A percentile compares a stretch with the other conserved stretches of the same genome.
Conservation (phyloP, 2,113 vertebrate genomes). For the Diglossa brunneiventris region DNA sequence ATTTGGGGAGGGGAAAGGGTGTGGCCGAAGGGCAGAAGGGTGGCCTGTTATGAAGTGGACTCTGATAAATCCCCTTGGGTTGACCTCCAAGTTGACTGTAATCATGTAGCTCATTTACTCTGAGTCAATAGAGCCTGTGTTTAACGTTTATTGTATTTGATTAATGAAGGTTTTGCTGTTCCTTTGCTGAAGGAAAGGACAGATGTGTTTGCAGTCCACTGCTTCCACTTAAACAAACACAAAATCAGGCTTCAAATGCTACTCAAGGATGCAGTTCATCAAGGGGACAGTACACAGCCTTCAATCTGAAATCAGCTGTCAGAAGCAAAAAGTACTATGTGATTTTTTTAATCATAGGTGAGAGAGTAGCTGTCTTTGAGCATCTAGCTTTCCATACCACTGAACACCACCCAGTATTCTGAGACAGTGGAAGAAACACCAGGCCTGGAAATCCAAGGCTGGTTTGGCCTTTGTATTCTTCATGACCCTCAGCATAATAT, state of each 20-base stretch:
- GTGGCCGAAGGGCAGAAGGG: background rate
- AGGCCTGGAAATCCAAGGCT: background rate
- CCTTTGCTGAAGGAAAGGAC: constrained; percentile 13
- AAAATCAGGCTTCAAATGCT: background rate
- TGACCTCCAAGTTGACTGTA: background rate
- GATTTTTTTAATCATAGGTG: background rate
- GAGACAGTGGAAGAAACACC: background rate
- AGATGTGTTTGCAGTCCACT: background rate
- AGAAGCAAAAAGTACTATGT: background rate
- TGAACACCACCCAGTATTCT: background rate
- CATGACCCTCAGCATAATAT: background rate
- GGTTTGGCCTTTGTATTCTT: background rate
- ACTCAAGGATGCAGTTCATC: background rate
- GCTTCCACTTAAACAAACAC: constrained; percentile 31
- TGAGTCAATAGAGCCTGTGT: constrained; percentile 6
- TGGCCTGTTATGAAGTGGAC: background rate
- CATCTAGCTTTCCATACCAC: background rate
- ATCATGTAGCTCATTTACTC: constrained; percentile 28
- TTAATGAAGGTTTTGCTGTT: constrained; percentile 41
- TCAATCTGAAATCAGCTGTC: constrained; percentile 13
- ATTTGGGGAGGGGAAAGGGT: background rate
- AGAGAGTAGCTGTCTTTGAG: background rate
- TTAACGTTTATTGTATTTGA: constrained; percentile 40
- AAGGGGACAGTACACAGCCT: background rate
- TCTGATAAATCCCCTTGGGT: background rate